Percentiles rank a stretch among this genome's conserved stretches.
Evolutionary conservation across 2,888 invertebrate genomes (phyloP).

Genomic region (Phyllotreta cruciferae): DNA sequence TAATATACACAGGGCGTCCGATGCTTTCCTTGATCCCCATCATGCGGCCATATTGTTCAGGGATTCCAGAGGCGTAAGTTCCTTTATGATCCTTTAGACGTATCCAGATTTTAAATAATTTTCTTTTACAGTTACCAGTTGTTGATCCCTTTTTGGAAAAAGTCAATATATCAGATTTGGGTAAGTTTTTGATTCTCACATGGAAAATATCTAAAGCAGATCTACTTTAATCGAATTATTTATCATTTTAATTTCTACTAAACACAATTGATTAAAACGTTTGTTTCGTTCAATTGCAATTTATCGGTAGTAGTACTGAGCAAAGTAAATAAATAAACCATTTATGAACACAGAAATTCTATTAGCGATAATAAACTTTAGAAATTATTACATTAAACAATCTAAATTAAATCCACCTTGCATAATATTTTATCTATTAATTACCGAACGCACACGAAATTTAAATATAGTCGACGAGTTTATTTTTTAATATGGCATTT

Average conservation of each 20-base stretch:
- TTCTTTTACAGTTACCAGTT: constrained; percentile 80
- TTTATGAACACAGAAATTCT: no score
- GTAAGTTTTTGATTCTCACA: constrained; percentile 62
- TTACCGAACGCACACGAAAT: background rate
- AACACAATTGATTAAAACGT: no score
- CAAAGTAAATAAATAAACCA: no score
- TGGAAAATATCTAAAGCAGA: background rate
- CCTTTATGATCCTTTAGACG: constrained; percentile 18
- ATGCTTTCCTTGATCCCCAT: constrained; percentile 83
- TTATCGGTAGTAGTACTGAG: no score
- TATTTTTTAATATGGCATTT: constrained; percentile 8
- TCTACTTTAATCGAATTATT: constrained; percentile 1
- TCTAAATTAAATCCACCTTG: background rate
- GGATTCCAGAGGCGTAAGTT: constrained; percentile 90
- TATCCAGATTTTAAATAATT: constrained; percentile 37
- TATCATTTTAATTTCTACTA: no score
- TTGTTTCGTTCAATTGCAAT: no score
- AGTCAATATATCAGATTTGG: constrained; percentile 77
- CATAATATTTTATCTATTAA: constrained; percentile 10
- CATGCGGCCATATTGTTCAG: constrained; percentile 91
- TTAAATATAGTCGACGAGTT: background rate
- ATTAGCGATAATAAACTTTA: no score
- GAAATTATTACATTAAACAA: background rate
- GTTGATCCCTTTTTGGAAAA: constrained; percentile 92
- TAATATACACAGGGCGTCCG: constrained; percentile 70